Percentiles rank a stretch among this genome's conserved stretches.
These are phyloP conservation scores for Xanthia icteritia DNA, from an alignment of 2,888 invertebrate species.

Conservation along the genomic window DNA sequence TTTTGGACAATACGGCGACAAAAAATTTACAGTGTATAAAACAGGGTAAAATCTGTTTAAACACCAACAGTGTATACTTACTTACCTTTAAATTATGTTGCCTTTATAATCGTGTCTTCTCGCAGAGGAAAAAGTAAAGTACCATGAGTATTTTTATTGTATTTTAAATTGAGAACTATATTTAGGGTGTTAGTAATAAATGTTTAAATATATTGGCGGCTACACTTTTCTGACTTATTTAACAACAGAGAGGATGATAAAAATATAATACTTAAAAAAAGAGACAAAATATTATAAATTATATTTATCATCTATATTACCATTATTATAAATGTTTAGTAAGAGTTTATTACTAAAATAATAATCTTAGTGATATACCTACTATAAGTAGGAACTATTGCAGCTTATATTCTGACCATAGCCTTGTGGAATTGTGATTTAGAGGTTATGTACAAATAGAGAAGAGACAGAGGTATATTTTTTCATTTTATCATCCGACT, in stretches of 20 bases:
- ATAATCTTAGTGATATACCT: slow-evolving; percentile 28
- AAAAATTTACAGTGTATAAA: slow-evolving; percentile 47
- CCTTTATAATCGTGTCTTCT: slow-evolving; percentile 68
- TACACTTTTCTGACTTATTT: slow-evolving; percentile 48
- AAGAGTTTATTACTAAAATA: slow-evolving; percentile 48
- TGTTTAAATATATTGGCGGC: slow-evolving; percentile 50
- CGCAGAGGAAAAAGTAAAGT: slow-evolving; percentile 56
- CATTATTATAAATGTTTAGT: slow-evolving; percentile 47
- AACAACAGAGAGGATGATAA: slow-evolving; percentile 19
- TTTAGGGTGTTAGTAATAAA: slow-evolving; percentile 43
- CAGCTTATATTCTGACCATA: slow-evolving; percentile 57
- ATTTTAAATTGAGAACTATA: slow-evolving; percentile 50
- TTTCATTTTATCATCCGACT: slow-evolving; percentile 70
- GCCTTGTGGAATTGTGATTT: slow-evolving; percentile 71
- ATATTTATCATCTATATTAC: slow-evolving; percentile 41
- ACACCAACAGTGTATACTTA: slow-evolving; percentile 43
- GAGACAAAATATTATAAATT: slow-evolving; percentile 36
- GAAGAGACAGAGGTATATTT: slow-evolving; percentile 64
- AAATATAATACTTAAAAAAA: slow-evolving; percentile 20
- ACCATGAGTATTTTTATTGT: slow-evolving; percentile 63
- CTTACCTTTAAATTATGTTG: slow-evolving; percentile 62
- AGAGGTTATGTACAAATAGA: slow-evolving; percentile 63
- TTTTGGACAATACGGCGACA: slow-evolving; percentile 72
- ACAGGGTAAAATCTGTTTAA: slow-evolving; percentile 71
- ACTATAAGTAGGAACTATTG: slow-evolving; percentile 46